Evolutionary conservation across 2,113 vertebrate genomes (phyloP).

Genomic region (Pyxicephalus adspersus): DNA sequence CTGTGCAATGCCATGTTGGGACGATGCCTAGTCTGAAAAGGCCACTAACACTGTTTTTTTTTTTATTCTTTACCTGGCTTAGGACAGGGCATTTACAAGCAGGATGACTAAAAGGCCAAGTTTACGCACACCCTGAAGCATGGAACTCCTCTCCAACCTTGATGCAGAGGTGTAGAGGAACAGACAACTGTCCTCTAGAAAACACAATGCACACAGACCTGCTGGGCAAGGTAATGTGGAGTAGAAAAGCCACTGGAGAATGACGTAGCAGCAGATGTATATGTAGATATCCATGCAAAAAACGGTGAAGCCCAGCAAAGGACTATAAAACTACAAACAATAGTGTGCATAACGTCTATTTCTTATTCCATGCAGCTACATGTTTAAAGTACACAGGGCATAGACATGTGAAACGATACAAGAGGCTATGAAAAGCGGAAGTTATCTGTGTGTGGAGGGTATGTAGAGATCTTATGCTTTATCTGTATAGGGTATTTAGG

Average conservation of each 20-base stretch:
- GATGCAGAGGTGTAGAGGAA: too few species aligned
- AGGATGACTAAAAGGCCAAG: too few species aligned
- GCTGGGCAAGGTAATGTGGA: conserved; percentile 8
- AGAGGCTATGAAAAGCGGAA: background rate
- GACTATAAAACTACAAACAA: conserved; percentile 4
- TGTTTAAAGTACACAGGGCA: conserved; percentile 10
- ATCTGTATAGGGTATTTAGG: conserved; percentile 15
- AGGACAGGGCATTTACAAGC: background rate
- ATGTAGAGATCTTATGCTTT: background rate
- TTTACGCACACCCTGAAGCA: too few species aligned
- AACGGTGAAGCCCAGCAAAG: background rate
- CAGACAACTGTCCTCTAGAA: too few species aligned
- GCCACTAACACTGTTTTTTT: background rate
- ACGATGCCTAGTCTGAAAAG: too few species aligned
- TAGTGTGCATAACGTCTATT: conserved; percentile 1
- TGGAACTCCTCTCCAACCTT: too few species aligned
- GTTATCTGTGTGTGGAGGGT: background rate
- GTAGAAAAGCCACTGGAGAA: background rate
- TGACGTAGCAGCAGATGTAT: background rate
- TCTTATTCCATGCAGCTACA: conserved; percentile 14
- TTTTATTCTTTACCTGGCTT: background rate
- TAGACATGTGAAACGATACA: conserved; percentile 29
- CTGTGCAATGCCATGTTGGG: background rate
- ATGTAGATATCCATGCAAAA: conserved; percentile 14
- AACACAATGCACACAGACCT: background rate